Conservation (phyloP, 2,888 invertebrate species). For the Campaea margaritaria region DNA sequence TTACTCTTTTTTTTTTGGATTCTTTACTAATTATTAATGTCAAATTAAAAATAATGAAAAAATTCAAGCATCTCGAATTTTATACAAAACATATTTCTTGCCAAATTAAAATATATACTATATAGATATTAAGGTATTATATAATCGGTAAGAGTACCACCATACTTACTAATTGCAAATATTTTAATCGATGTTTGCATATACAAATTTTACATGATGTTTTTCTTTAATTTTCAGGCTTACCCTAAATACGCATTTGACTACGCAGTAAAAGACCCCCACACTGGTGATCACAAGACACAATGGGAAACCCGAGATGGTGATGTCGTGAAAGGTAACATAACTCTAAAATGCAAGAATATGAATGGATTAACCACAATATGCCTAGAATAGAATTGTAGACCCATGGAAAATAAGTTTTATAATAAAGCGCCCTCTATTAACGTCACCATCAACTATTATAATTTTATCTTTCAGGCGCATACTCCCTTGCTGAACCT, state of each 20-base stretch:
- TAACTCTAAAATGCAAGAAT: background rate
- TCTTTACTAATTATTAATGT: too few relatives aligned
- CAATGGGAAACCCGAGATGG: constrained; percentile 87
- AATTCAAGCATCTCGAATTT: too few relatives aligned
- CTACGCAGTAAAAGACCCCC: constrained; percentile 86
- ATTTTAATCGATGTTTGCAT: too few relatives aligned
- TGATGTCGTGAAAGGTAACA: constrained; percentile 85
- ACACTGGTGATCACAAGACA: constrained; percentile 86
- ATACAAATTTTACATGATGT: background rate
- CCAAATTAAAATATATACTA: too few relatives aligned
- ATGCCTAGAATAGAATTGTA: too few relatives aligned
- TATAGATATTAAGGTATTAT: too few relatives aligned
- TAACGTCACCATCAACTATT: constrained; percentile 5
- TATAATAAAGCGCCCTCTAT: constrained; percentile 22
- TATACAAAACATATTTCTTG: too few relatives aligned
- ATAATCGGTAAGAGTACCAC: too few relatives aligned
- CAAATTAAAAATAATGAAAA: too few relatives aligned
- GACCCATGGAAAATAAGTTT: background rate
- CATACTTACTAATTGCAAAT: too few relatives aligned
- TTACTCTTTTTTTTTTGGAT: too few relatives aligned
- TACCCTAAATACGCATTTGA: constrained; percentile 86
- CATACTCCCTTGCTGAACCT: constrained; percentile 80
- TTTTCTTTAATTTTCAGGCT: constrained; percentile 69
- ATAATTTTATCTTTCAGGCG: constrained; percentile 60
- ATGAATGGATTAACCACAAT: too few relatives aligned